phyloP scores from a whole-genome alignment of 2,797 vertebrate species.

The Cheirogaleus major region DNA sequence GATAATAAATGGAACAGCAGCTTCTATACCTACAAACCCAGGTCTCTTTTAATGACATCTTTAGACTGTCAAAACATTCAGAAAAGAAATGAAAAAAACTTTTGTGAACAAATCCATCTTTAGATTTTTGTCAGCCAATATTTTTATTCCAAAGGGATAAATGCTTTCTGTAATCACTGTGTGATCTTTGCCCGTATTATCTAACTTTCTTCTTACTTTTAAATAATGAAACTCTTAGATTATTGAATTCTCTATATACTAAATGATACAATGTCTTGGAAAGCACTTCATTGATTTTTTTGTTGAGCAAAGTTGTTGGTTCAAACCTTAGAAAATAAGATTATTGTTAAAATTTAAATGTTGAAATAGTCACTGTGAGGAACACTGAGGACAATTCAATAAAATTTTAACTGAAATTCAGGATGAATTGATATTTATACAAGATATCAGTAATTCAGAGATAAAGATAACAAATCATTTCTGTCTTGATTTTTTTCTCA shows the following conservation, averaged over 20 bases:
- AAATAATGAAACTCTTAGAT: conserved; percentile 17
- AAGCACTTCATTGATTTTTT: conserved; percentile 59
- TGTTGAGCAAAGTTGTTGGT: neutral
- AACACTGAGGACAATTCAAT: conserved; percentile 18
- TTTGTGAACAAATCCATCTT: conserved; percentile 40
- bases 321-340: conserved; percentile 41
- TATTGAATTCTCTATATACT: conserved; percentile 24
- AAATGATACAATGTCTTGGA: conserved; percentile 29
- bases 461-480: conserved; percentile 26
- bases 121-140: conserved; percentile 26
- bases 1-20: neutral
- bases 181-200: neutral
- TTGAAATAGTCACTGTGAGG: conserved; percentile 43
- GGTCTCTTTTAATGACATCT: neutral
- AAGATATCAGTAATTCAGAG: conserved; percentile 32
- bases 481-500: conserved; percentile 25
- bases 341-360: conserved; percentile 22
- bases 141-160: conserved; percentile 54
- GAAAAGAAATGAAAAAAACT: neutral
- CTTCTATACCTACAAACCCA: neutral
- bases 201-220: conserved; percentile 22
- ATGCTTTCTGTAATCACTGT: conserved; percentile 7
- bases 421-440: conserved; percentile 37
- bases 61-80: conserved; percentile 26
- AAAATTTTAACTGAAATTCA: conserved; percentile 23